phyloP scores from a whole-genome alignment of 2,113 vertebrate species.

The Mustela lutreola region DNA sequence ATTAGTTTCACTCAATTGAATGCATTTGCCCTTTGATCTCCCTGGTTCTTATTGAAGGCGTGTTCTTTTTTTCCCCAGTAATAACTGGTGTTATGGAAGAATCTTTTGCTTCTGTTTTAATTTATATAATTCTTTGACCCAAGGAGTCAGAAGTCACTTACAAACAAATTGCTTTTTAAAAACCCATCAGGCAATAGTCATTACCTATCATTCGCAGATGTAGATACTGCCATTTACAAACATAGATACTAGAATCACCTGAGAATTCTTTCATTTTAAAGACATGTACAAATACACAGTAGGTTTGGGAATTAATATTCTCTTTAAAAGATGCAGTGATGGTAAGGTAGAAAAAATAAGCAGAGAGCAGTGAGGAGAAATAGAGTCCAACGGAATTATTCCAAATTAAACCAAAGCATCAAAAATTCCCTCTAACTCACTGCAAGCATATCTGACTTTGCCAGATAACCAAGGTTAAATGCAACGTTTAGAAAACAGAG shows the following conservation, averaged over 20 bases:
- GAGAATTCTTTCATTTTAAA: conserved; percentile 55
- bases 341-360: neutral
- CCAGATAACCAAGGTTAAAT: neutral
- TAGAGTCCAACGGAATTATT: neutral
- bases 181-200: neutral
- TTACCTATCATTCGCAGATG: conserved; percentile 19
- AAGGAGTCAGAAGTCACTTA: conserved; percentile 65
- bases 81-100: conserved; percentile 26
- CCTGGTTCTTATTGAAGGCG: conserved; percentile 2
- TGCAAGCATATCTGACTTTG: neutral
- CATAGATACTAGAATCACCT: conserved; percentile 33
- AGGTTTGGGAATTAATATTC: conserved; percentile 2
- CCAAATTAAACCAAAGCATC: conserved; percentile 38
- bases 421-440: neutral
- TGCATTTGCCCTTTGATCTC: conserved; percentile 62
- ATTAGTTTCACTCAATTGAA: conserved; percentile 68
- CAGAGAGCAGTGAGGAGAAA: neutral
- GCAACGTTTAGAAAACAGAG: conserved; percentile 6
- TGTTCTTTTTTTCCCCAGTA: conserved; percentile 8
- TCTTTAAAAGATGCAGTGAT: neutral
- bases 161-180: conserved; percentile 67
- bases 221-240: conserved; percentile 53
- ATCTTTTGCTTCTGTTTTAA: conserved; percentile 63
- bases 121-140: conserved; percentile 68
- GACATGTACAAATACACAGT: neutral